These are phyloP conservation scores for Trichopoda pennipes DNA, from an alignment of 2,888 invertebrate genomes.

Conservation along the genomic window DNA sequence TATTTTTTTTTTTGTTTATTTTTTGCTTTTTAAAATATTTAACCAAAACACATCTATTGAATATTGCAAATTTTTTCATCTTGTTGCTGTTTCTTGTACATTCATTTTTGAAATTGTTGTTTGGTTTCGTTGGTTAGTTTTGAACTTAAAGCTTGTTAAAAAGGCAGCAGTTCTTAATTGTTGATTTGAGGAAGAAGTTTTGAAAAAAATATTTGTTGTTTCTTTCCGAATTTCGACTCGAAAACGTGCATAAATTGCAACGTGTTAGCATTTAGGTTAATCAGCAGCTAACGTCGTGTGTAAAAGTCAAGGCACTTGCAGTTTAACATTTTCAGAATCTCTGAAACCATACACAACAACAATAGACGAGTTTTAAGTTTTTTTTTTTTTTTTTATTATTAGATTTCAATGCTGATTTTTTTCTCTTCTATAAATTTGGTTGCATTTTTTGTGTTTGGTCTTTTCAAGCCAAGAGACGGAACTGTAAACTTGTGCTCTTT, in stretches of 20 bases:
- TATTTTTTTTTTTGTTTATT: slow-evolving; percentile 44
- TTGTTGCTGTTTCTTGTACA: slow-evolving; percentile 63
- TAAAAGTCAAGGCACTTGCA: neutral
- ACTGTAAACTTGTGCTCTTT: slow-evolving; percentile 48
- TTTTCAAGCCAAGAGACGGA: slow-evolving; percentile 54
- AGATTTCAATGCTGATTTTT: slow-evolving; percentile 53
- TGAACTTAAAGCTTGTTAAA: slow-evolving; percentile 52
- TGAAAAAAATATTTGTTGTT: neutral
- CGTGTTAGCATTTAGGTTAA: too few relatives aligned
- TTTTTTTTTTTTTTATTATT: too few relatives aligned
- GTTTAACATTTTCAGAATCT: slow-evolving; percentile 8
- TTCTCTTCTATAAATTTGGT: slow-evolving; percentile 4
- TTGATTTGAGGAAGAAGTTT: neutral
- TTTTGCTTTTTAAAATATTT: slow-evolving; percentile 42
- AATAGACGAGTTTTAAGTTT: slow-evolving; percentile 46
- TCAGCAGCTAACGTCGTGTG: neutral
- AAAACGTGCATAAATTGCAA: too few relatives aligned
- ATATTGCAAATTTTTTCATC: slow-evolving; percentile 54
- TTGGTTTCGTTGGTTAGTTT: slow-evolving; percentile 14
- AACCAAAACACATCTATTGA: slow-evolving; percentile 59
- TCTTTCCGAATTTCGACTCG: too few relatives aligned
- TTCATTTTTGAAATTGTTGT: slow-evolving; percentile 59
- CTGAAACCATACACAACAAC: slow-evolving; percentile 10
- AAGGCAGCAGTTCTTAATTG: slow-evolving; percentile 37
- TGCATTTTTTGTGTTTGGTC: slow-evolving; percentile 44